These are phyloP conservation scores for Alcis repandata DNA, from an alignment of 2,888 invertebrate species.

Conservation along the genomic window DNA sequence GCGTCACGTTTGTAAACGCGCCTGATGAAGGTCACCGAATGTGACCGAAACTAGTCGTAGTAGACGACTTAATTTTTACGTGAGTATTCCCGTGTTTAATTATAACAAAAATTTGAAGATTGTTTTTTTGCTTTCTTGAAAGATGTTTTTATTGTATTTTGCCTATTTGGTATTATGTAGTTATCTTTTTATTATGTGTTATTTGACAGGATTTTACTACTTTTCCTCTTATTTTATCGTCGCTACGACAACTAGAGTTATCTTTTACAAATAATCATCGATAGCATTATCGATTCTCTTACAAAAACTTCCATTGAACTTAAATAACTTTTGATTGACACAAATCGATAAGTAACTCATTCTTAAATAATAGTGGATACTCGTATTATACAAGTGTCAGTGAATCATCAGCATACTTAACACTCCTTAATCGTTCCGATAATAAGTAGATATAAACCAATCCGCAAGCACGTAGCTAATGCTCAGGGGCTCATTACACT, in stretches of 20 bases:
- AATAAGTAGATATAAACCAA: conserved; percentile 56
- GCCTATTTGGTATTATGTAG: too few relatives aligned
- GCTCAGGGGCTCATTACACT: conserved; percentile 81
- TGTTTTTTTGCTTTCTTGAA: neutral
- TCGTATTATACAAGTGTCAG: neutral
- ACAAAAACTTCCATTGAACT: neutral
- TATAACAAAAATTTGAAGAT: too few relatives aligned
- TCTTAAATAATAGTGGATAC: neutral
- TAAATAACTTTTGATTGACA: neutral
- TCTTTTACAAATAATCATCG: neutral
- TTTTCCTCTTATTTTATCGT: neutral
- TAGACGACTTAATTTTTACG: too few relatives aligned
- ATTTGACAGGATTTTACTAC: neutral
- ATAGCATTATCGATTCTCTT: neutral
- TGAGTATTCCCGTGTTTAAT: too few relatives aligned
- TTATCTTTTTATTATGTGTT: too few relatives aligned
- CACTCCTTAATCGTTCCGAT: conserved; percentile 33
- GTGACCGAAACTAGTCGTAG: too few relatives aligned
- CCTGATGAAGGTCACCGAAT: too few relatives aligned
- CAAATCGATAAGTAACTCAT: too few relatives aligned
- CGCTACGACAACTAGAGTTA: neutral
- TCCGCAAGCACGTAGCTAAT: conserved; percentile 76
- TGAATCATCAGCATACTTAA: conserved; percentile 20
- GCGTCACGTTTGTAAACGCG: too few relatives aligned
- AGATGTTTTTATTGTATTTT: neutral